Conservation (phyloP, 2,888 invertebrate genomes). For the Phragmatobia fuliginosa region DNA sequence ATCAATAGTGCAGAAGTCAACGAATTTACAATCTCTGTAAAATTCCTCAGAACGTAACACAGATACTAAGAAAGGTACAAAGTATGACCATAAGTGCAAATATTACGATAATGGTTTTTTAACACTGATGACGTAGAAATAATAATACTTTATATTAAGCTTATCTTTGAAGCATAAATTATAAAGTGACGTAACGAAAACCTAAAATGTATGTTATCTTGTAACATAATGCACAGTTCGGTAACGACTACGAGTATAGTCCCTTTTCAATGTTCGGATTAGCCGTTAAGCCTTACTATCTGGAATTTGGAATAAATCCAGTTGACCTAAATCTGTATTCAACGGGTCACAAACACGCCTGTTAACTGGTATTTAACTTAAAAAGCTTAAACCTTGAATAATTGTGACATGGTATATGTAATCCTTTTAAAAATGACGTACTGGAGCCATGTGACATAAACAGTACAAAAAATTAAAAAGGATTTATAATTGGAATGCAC, state of each 20-base stretch:
- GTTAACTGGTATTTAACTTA: slow-evolving; percentile 28
- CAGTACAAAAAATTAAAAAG: not conserved
- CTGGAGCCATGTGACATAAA: not conserved
- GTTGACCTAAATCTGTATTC: slow-evolving; percentile 46
- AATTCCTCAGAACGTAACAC: too few species aligned
- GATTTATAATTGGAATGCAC: not conserved
- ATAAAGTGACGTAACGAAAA: not conserved
- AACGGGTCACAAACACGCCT: slow-evolving; percentile 20
- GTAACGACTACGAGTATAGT: slow-evolving; percentile 53
- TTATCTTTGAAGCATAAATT: not conserved
- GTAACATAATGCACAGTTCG: slow-evolving; percentile 42
- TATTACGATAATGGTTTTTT: not conserved
- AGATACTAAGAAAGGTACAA: too few species aligned
- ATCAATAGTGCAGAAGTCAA: too few species aligned
- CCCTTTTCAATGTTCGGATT: slow-evolving; percentile 45
- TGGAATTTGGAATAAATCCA: slow-evolving; percentile 57
- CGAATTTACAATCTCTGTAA: too few species aligned
- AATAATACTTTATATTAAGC: not conserved
- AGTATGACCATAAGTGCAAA: not conserved
- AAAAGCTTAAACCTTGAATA: slow-evolving; percentile 18
- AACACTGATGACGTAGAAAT: not conserved
- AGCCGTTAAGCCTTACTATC: slow-evolving; percentile 39
- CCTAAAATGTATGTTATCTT: slow-evolving; percentile 19
- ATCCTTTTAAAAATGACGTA: not conserved
- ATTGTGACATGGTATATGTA: not conserved